phyloP scores from a whole-genome alignment of 2,797 vertebrate species.

The Notolabrus celidotus region DNA sequence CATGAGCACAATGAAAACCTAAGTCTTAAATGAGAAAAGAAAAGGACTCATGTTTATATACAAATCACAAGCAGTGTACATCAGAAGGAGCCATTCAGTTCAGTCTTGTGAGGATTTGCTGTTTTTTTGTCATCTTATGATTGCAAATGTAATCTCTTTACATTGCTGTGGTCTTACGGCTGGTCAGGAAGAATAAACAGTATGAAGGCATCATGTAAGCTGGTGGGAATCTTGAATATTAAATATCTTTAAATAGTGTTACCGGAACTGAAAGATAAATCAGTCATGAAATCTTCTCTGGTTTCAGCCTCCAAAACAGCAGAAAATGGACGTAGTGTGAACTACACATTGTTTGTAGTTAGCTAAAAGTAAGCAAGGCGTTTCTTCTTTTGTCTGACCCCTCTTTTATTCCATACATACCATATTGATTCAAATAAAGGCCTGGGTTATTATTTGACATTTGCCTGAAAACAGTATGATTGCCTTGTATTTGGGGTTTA shows the following conservation, averaged over 20 bases:
- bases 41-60: slow-evolving; percentile 3
- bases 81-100: background rate
- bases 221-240: background rate
- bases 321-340: too few relatives aligned
- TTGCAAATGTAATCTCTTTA: background rate
- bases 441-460: too few relatives aligned
- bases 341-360: too few relatives aligned
- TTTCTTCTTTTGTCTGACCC: too few relatives aligned
- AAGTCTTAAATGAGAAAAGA: background rate
- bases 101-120: background rate
- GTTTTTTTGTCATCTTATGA: background rate
- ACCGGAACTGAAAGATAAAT: background rate
- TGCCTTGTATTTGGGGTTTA: too few relatives aligned
- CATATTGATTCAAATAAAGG: too few relatives aligned
- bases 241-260: background rate
- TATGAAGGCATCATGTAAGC: background rate
- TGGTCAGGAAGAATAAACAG: background rate
- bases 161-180: background rate
- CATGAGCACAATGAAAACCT: slow-evolving; percentile 1
- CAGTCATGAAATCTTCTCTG: background rate
- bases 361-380: too few relatives aligned
- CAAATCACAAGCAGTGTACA: background rate
- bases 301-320: background rate
- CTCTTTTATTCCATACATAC: too few relatives aligned
- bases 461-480: too few relatives aligned